Conservation (phyloP, 2,113 vertebrate genomes). For the Neodon shergylaensis region DNA sequence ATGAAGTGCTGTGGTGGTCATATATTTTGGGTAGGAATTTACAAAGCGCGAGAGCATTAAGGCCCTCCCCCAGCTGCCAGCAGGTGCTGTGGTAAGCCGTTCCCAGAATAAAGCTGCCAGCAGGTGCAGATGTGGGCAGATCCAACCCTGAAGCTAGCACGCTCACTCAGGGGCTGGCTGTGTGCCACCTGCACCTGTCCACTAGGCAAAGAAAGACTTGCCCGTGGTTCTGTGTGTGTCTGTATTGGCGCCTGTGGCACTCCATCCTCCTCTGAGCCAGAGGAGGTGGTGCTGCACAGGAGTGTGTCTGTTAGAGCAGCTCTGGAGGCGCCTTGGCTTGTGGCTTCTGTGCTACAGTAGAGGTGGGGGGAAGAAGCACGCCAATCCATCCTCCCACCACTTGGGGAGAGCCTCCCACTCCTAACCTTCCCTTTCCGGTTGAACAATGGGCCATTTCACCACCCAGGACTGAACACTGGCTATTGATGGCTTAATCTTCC, state of each 20-base stretch:
- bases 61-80: background rate
- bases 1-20: constrained; percentile 43
- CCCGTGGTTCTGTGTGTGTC: accelerated
- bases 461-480: background rate
- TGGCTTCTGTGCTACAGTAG: background rate
- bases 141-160: background rate
- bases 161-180: background rate
- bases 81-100: constrained; percentile 43
- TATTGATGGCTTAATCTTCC: background rate
- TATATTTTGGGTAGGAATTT: constrained; percentile 63
- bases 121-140: constrained; percentile 33
- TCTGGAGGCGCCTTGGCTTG: accelerated
- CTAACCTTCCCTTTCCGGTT: background rate
- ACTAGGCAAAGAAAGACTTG: accelerated
- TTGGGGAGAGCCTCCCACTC: background rate
- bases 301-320: background rate
- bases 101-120: constrained; percentile 16
- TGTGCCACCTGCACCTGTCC: accelerated
- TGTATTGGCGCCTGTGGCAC: background rate
- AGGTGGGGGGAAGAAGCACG: background rate
- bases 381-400: background rate
- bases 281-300: background rate
- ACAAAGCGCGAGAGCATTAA: constrained; percentile 67
- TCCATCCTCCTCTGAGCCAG: accelerated
- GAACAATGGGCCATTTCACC: background rate